Evolutionary conservation across 2,113 vertebrate species (phyloP).

Genomic region (Zeus faber): DNA sequence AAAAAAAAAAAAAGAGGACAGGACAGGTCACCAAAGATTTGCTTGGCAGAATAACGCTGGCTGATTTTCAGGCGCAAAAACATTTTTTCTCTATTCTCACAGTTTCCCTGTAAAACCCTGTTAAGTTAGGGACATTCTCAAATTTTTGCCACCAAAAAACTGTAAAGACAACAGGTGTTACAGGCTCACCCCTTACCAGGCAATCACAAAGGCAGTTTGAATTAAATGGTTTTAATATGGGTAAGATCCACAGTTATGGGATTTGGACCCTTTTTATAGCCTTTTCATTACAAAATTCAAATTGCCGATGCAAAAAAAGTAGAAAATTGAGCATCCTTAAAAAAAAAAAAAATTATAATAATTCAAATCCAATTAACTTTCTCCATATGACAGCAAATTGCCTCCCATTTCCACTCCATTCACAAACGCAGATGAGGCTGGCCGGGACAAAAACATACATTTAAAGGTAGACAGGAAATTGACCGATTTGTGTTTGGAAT

Average conservation of each 20-base stretch:
- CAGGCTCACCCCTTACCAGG: not conserved
- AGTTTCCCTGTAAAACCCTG: no score
- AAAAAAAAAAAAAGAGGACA: constrained; percentile 1
- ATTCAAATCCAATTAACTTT: constrained; percentile 76
- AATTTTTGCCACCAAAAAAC: not conserved
- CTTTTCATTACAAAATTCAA: constrained; percentile 71
- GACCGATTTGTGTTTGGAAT: constrained; percentile 45
- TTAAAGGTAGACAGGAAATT: constrained; percentile 69
- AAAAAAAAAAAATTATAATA: constrained; percentile 66
- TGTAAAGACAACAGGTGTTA: constrained; percentile 24
- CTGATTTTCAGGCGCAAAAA: no score
- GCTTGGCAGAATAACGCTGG: not conserved
- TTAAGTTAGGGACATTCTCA: not conserved
- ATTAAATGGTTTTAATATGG: constrained; percentile 35
- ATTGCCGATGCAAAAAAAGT: constrained; percentile 60
- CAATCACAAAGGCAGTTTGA: constrained; percentile 32
- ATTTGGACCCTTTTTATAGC: constrained; percentile 40
- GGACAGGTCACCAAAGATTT: not conserved
- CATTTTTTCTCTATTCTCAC: no score
- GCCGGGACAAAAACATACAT: constrained; percentile 54
- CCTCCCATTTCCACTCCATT: constrained; percentile 71
- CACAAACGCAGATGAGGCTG: constrained; percentile 63
- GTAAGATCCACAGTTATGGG: constrained; percentile 14
- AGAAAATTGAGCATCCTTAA: constrained; percentile 71
- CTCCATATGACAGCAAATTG: constrained; percentile 69